Evolutionary conservation across 1,140 invertebrate genomes (phyloP), one percentile per base, ranked within the genome.

Genomic region (Apis florea): DNA sequence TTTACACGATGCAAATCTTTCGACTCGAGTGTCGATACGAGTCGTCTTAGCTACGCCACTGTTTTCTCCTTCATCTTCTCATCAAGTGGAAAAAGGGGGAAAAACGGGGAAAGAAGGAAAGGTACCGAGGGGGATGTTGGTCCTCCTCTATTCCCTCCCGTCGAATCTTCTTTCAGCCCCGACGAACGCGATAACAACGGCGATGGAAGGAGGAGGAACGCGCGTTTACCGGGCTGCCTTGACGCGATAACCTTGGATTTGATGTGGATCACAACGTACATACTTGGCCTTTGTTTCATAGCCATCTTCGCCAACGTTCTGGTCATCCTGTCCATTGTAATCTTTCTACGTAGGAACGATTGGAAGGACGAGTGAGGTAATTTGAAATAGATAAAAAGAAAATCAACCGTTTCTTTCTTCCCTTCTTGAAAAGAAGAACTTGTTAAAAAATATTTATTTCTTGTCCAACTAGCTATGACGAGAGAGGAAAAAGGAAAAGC

Each of bases 211-310:
- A 76, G 26, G 24, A 82, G 15, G 10, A 72, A 15, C 64, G 31
- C 58, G 47, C 40, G 64, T 49, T 63, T 56, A 68, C 80, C 47
- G 51, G 80, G 75, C 79, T 88, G 88, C 61, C 71, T 82, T 64
- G 86, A 89, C 13, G 88, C 85, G 79, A 87, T 88, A 89, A 82
- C 81, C 72, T 82, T 83, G 82, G 81, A 87, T 85, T 83, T 83
- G 77, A 83, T 85, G 80, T 86, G 84, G 84, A 88, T 90, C 75
- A 86, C 76, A 9, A 77, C 85, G 72, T 84, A 84, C 53, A 58
- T 85, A 49, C 81, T 85, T 31, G 84, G 84, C 84, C 80, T 88
- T 63, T 88, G 83, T 79, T 86, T 86, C 75, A 74, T 86, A 79
- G 84, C 85, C 83, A 89, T 90, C 81, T 83, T 79, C 61, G 79